These are phyloP conservation scores for Melieria crassipennis DNA, from an alignment of 2,888 invertebrate species.

Conservation along the genomic window DNA sequence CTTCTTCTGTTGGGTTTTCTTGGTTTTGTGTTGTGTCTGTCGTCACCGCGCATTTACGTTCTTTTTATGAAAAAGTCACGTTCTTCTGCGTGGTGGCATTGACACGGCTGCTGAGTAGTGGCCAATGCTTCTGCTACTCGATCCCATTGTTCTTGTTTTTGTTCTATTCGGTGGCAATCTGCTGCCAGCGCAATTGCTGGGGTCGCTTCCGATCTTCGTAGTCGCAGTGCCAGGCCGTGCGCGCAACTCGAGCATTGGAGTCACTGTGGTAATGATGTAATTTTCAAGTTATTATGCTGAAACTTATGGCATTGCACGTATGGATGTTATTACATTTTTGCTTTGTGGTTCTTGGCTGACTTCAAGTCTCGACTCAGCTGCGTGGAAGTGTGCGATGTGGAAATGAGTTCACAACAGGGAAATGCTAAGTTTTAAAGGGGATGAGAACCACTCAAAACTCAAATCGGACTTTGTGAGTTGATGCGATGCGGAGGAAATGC, in stretches of 20 bases:
- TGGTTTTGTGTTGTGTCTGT: neutral
- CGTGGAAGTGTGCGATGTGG: too few species aligned
- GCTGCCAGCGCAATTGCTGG: constrained; percentile 18
- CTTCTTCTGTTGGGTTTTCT: neutral
- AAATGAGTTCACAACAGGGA: too few species aligned
- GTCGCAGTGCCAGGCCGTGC: too few species aligned
- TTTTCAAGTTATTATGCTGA: constrained; percentile 17
- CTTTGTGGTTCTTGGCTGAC: neutral
- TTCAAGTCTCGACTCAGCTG: neutral
- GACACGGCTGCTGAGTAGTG: neutral
- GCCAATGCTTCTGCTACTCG: neutral
- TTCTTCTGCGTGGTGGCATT: constrained; percentile 1
- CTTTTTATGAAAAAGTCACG: constrained; percentile 29
- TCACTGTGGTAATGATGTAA: constrained; percentile 5
- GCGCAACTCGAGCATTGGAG: too few species aligned
- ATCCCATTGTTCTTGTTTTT: neutral
- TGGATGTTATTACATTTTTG: neutral
- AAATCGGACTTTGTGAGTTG: too few species aligned
- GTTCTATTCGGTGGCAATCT: constrained; percentile 2
- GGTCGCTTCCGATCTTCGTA: constrained; percentile 2
- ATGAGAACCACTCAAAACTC: too few species aligned
- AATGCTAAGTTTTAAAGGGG: too few species aligned
- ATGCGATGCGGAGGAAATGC: too few species aligned
- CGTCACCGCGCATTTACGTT: neutral
- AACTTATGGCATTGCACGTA: constrained; percentile 9